These are phyloP conservation scores for Synanthedon myopaeformis DNA, from an alignment of 2,888 invertebrate genomes.

Conservation along the genomic window DNA sequence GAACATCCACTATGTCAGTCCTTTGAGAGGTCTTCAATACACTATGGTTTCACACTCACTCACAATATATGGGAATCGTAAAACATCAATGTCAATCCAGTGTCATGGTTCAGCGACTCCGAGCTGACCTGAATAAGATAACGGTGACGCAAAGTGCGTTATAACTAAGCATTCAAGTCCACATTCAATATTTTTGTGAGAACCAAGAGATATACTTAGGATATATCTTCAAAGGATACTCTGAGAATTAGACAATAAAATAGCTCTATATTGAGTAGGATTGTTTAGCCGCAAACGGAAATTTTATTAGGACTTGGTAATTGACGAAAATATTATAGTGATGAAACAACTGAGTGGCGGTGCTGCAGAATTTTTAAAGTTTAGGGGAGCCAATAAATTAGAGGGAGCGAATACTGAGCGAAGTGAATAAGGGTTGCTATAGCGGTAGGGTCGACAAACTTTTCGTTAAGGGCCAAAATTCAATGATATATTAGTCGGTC, in stretches of 20 bases:
- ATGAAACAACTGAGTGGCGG: conserved; percentile 44
- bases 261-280: too few relatives aligned
- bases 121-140: conserved; percentile 49
- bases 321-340: conserved; percentile 51
- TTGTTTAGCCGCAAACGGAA: conserved; percentile 6
- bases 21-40: conserved; percentile 17
- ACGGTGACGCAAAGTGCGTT: conserved; percentile 46
- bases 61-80: conserved; percentile 27
- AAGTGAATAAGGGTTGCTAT: conserved; percentile 65
- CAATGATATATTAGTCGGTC: conserved; percentile 5
- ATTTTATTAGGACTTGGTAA: conserved; percentile 10
- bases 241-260: too few relatives aligned
- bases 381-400: conserved; percentile 66
- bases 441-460: conserved; percentile 63
- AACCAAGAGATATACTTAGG: too few relatives aligned
- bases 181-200: background rate
- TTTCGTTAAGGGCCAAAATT: conserved; percentile 24
- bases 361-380: conserved; percentile 48
- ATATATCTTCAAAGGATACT: too few relatives aligned
- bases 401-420: conserved; percentile 59
- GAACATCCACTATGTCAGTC: conserved; percentile 23
- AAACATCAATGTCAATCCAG: conserved; percentile 48
- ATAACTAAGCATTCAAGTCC: conserved; percentile 31
- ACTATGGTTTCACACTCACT: conserved; percentile 43
- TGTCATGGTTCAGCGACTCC: conserved; percentile 51